Evolutionary conservation across 1,140 invertebrate species (phyloP), one percentile per base, ranked within the genome.

Genomic region (Drosophila seguyi): DNA sequence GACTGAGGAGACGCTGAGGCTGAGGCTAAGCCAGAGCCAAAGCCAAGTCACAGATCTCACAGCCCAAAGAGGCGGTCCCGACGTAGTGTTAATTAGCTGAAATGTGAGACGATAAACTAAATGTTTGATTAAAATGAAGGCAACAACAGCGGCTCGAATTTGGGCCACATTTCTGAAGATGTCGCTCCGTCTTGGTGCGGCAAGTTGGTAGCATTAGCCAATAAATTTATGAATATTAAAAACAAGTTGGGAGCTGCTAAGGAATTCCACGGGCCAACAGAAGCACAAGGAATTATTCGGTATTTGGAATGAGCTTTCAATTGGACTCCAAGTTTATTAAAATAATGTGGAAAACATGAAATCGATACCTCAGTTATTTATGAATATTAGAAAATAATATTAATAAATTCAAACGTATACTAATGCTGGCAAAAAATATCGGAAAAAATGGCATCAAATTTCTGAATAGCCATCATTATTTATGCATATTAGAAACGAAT

Each of bases 21-120:
- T 42, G 41, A 20, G 18, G 41, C 18, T 44, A 3, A 20, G 10
- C 13, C 29, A 22, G 38, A 47, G 45, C 41, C 31, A 39, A 69
- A 57, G 31, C 50, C 27, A 69, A 41, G 36, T 36, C 27, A n/a
- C 6, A 48, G 20, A 57, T 56, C 48, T 57, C 63, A 22, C 45
- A 72, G 27, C 36, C 36, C 31, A 86, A 79, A 85, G 75, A 90
- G 85, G 85, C 81, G 86, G 85, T 42, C 44, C 86, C 66, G 52
- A 38, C 41, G 53, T 85, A 85, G 85, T 90, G 85, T 90, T 90
- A 90, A 90, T 90, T 90, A 90, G 85, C 50, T 90, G 78, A 90
- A 90, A 90, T 90, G 85, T 90, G 85, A 90, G 85, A 90, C 86
- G 59, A 90, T 90, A 90, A 90, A 90, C 85, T 90, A 90, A 90